Evolutionary conservation across 2,888 invertebrate species (phyloP).

Genomic region (Malthinus flaveolus): DNA sequence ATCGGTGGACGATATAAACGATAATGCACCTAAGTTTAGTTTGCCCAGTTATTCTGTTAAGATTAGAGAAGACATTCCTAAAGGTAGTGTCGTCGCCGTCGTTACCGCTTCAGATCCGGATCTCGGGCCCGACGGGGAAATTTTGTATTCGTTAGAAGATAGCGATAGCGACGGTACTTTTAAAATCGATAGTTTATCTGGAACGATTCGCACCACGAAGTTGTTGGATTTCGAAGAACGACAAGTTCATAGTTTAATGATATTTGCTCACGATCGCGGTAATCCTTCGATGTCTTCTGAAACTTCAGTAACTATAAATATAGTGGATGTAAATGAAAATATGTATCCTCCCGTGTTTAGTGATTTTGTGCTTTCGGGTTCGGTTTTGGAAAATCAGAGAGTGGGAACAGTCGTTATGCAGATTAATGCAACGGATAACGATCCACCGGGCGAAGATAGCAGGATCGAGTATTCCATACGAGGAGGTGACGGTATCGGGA

Average conservation of each 20-base stretch:
- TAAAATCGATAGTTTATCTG: constrained; percentile 81
- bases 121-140: constrained; percentile 77
- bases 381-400: constrained; percentile 79
- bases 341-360: constrained; percentile 79
- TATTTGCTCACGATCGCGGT: constrained; percentile 85
- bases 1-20: constrained; percentile 87
- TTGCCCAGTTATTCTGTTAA: constrained; percentile 75
- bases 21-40: constrained; percentile 82
- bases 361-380: constrained; percentile 75
- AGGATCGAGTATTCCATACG: constrained; percentile 83
- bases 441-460: constrained; percentile 79
- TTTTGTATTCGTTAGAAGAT: constrained; percentile 79
- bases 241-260: constrained; percentile 85
- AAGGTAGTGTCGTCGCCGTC: constrained; percentile 83
- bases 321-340: constrained; percentile 95
- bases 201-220: constrained; percentile 79
- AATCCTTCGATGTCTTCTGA: constrained; percentile 79
- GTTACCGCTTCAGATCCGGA: constrained; percentile 86
- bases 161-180: constrained; percentile 72
- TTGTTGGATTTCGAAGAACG: constrained; percentile 86
- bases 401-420: constrained; percentile 76
- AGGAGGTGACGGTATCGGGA: constrained; percentile 88
- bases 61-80: constrained; percentile 88
- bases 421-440: constrained; percentile 78
- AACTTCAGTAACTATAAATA: constrained; percentile 80